phyloP scores from a whole-genome alignment of 2,888 invertebrate genomes.

The Drosophila paranaensis region DNA sequence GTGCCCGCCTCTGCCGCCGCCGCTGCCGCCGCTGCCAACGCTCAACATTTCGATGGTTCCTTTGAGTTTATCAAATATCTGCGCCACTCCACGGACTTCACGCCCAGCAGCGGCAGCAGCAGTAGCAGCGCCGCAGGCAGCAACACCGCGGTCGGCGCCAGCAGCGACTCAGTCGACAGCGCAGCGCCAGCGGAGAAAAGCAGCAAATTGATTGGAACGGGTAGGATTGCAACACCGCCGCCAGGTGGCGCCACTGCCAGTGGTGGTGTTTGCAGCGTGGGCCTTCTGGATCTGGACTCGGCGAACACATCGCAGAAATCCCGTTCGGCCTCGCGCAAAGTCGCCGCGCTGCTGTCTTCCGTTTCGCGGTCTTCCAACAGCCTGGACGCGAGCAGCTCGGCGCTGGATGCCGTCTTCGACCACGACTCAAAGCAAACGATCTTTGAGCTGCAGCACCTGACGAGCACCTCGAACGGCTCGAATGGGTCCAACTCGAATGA shows the following conservation, averaged over 20 bases:
- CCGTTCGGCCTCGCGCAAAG: constrained; percentile 80
- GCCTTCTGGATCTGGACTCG: constrained; percentile 83
- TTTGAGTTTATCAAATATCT: constrained; percentile 84
- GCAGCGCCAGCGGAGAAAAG: constrained; percentile 40
- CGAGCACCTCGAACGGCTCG: constrained; percentile 65
- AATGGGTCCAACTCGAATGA: constrained; percentile 83
- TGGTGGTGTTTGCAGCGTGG: constrained; percentile 38
- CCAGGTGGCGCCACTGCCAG: constrained; percentile 47
- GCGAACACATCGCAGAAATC: constrained; percentile 82
- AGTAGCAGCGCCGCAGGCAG: constrained; percentile 11
- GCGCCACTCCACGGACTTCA: constrained; percentile 83
- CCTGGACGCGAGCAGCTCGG: constrained; percentile 76
- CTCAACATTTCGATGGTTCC: constrained; percentile 83
- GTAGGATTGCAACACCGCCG: constrained; percentile 50
- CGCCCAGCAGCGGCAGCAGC: constrained; percentile 45
- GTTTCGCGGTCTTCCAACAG: constrained; percentile 76
- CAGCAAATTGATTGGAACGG: constrained; percentile 34
- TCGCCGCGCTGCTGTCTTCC: constrained; percentile 80
- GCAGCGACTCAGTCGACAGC: constrained; percentile 29
- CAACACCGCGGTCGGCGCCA: constrained; percentile 10
- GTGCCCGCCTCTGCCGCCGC: constrained; percentile 34
- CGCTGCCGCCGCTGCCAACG: constrained; percentile 37
- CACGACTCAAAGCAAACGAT: constrained; percentile 84
- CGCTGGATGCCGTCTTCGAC: constrained; percentile 82
- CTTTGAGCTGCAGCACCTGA: constrained; percentile 83